phyloP scores from a whole-genome alignment of 2,797 vertebrate species.

The Pitangus sulphuratus region DNA sequence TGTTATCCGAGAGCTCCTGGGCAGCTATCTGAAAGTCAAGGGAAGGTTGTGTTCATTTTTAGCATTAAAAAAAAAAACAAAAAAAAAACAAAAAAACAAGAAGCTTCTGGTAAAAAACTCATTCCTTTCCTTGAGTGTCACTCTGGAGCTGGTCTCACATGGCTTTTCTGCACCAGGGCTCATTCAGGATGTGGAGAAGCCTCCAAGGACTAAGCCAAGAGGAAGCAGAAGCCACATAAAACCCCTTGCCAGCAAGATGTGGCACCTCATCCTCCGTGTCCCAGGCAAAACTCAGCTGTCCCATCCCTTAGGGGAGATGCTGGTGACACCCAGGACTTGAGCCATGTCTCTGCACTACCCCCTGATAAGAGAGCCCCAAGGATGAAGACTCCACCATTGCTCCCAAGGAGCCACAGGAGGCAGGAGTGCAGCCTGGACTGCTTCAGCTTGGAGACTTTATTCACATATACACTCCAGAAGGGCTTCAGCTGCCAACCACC shows the following conservation, averaged over 20 bases:
- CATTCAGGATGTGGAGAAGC: neutral
- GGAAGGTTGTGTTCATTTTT: neutral
- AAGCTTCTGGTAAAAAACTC: neutral
- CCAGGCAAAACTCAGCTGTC: neutral
- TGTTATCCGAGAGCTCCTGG: slow-evolving; percentile 97
- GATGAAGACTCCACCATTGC: neutral
- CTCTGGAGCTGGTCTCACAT: neutral
- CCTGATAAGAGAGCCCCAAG: fast-evolving
- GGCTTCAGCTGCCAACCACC: neutral
- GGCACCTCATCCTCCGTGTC: neutral
- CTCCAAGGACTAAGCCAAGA: neutral
- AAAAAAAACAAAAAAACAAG: neutral
- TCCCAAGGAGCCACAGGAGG: neutral
- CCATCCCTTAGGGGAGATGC: neutral
- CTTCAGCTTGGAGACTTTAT: neutral
- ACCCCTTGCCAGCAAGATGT: neutral
- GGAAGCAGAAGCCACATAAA: neutral
- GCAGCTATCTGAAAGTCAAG: slow-evolving; percentile 87
- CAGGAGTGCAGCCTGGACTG: neutral
- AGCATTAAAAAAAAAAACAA: neutral
- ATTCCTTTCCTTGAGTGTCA: neutral
- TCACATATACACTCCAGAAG: neutral
- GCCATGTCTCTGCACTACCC: fast-evolving
- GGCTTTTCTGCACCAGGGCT: neutral
- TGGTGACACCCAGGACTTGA: neutral